phyloP scores from a whole-genome alignment of 2,797 vertebrate genomes.

The Sciurus carolinensis region DNA sequence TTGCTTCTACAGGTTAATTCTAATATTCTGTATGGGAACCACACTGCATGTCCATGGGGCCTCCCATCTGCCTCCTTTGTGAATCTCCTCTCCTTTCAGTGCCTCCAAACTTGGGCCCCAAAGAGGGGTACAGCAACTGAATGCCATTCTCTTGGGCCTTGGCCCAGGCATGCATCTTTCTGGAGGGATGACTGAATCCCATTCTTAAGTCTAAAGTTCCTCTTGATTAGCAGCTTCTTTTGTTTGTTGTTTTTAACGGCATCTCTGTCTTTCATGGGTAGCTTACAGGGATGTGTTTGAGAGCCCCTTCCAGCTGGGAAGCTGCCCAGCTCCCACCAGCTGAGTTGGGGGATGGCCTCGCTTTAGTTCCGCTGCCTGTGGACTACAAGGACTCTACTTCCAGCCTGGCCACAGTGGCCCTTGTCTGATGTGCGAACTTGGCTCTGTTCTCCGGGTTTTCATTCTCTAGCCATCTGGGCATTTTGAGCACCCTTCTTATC shows the following conservation, averaged over 20 bases:
- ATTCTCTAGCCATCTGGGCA: conserved; percentile 85
- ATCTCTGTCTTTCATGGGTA: conserved; percentile 81
- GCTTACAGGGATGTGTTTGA: conserved; percentile 84
- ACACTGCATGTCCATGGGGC: not conserved
- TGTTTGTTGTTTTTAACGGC: conserved; percentile 83
- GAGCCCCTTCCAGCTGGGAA: conserved; percentile 82
- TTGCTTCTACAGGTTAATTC: conserved; percentile 73
- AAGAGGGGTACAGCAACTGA: conserved; percentile 76
- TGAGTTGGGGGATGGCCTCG: conserved; percentile 79
- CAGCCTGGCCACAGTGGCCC: conserved; percentile 80
- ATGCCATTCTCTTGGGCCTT: conserved; percentile 78
- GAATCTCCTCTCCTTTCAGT: conserved; percentile 76
- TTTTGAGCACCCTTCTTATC: conserved; percentile 85
- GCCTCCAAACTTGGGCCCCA: conserved; percentile 70
- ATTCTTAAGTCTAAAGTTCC: conserved; percentile 81
- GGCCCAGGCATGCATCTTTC: conserved; percentile 80
- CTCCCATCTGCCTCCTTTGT: conserved; percentile 81
- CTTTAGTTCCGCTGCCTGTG: conserved; percentile 83
- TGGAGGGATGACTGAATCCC: conserved; percentile 82
- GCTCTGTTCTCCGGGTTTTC: conserved; percentile 79
- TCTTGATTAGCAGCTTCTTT: conserved; percentile 84
- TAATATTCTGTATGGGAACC: conserved; percentile 61
- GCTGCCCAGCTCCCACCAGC: conserved; percentile 83
- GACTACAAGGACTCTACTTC: conserved; percentile 78
- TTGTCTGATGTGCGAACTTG: conserved; percentile 83